Evolutionary conservation across 1,140 invertebrate genomes (phyloP), one percentile per base, ranked within the genome.

Genomic region (Oncopodura yosiiana): DNA sequence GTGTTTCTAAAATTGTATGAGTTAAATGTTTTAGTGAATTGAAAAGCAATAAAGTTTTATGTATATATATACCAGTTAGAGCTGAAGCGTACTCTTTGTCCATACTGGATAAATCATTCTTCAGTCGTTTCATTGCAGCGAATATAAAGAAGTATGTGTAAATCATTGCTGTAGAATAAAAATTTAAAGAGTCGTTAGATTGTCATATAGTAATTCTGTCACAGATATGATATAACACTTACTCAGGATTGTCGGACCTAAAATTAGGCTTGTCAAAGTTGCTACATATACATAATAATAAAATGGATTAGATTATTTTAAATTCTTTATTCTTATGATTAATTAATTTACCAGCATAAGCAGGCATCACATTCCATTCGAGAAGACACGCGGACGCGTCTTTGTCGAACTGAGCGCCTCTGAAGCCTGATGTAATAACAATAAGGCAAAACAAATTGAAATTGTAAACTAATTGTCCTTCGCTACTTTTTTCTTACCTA

Each of bases 111-210:
- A 80, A 81, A 61, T 84, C 85, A 66, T 80, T 83, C 64, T 78
- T 79, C 30, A 92, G 69, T 68, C 78, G 82, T 52, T 81, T 77
- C 79, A 90, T 87, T 80, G 87, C 87, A 37, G 82, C 82, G 73
- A 94, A 93, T 66, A 95, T 90, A 72, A 93, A 94, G 65, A 78
- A 79, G 70, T 94, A 94, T 51, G 92, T 93, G 73, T 94, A 92
- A 59, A 87, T 77, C 61, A 94, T 90, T 39, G 90, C 94, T 65
- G 92, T 88, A n/a, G n/a, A n/a, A n/a, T n/a, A n/a, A n/a, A n/a
- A n/a, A n/a, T n/a, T n/a, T n/a, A n/a, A n/a, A n/a, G n/a, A n/a
- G n/a, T n/a, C n/a, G n/a, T n/a, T n/a, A n/a, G n/a, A n/a, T n/a
- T n/a, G n/a, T n/a, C n/a, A n/a, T n/a, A n/a, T n/a, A n/a, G n/a